Evolutionary conservation across 2,888 invertebrate species (phyloP), one percentile per base, ranked within the genome.

Genomic region (Gymnocheta viridis): DNA sequence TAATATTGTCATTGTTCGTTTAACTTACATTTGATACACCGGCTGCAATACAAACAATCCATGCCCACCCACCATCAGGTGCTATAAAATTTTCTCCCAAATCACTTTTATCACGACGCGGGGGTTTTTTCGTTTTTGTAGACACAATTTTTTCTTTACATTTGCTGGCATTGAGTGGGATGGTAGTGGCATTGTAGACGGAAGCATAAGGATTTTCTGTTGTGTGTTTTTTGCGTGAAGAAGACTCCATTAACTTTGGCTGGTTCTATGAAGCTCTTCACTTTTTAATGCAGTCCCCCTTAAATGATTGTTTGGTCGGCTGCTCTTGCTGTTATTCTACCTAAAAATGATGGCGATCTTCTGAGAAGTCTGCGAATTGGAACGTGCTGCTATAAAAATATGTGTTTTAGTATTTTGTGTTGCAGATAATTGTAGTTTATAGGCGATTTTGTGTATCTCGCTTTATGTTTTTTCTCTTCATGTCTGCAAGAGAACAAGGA

Each of bases 31-130:
- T 96, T 70, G 95, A 95, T 87, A 95, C 92, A 86, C 96, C 96
- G 64, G 95, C 94, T 4, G 95, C 96, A 6, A 95, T 88, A 35
- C 95, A 94, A 22, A 96, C 93, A 89, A 95, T 92, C 96, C 96
- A 96, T 0, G 91, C 91, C 95, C 96, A 96, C 0, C 96, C 96
- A 4, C 96, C 96, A 89, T 96, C 96, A 0, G 96, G 96, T 0
- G 96, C 94, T 58, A 94, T 91, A 87, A 95, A 95, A 72, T 94
- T 93, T 7, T 93, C 89, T 14, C 92, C 92, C 60, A 92, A 86
- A 86, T 92, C 90, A 47, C 90, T 90, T 82, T 91, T 92, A 82
- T 92, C 90, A 78, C 87, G 87, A 14, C 92, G 86, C 91, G 92
- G 87, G 89, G 93, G 82, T 91, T 93, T 87, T 91, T 88, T 87